Conservation (phyloP, 2,797 vertebrate genomes). For the Falco rusticolus region DNA sequence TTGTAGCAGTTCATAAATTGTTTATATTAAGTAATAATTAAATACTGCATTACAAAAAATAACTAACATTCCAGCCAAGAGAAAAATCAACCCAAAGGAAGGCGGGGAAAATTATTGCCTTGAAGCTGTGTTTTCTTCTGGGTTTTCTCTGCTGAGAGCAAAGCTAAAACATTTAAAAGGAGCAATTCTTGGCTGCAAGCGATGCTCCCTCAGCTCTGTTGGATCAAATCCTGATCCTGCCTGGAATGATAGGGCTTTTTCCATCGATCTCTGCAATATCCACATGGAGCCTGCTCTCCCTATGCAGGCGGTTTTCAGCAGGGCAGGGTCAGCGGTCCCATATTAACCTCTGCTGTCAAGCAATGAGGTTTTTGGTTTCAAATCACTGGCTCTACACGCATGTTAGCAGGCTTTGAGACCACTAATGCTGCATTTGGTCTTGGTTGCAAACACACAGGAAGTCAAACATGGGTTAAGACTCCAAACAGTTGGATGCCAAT, state of each 20-base stretch:
- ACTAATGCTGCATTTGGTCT: not conserved
- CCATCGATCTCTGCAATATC: not conserved
- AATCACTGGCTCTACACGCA: accelerated
- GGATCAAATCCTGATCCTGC: not conserved
- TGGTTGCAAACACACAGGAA: not conserved
- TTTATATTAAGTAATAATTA: slow-evolving; percentile 51
- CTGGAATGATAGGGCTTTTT: accelerated
- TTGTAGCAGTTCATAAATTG: slow-evolving; percentile 40
- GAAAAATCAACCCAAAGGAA: not conserved
- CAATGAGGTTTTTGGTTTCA: not conserved
- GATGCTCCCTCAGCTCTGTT: not conserved
- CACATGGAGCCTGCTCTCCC: not conserved
- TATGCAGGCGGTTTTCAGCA: not conserved
- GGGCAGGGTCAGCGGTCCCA: not conserved
- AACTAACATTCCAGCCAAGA: not conserved
- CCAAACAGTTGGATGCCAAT: not conserved
- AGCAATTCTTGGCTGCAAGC: not conserved
- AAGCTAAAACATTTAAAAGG: not conserved
- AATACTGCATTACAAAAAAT: not conserved
- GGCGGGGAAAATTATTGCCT: not conserved
- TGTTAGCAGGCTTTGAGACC: not conserved
- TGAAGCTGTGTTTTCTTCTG: not conserved
- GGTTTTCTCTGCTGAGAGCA: not conserved
- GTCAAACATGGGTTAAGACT: not conserved
- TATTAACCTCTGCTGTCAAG: not conserved